Percentiles rank a stretch among this genome's conserved stretches.
Evolutionary conservation across 2,888 invertebrate species (phyloP).

Genomic region (Caenorhabditis sp.): DNA sequence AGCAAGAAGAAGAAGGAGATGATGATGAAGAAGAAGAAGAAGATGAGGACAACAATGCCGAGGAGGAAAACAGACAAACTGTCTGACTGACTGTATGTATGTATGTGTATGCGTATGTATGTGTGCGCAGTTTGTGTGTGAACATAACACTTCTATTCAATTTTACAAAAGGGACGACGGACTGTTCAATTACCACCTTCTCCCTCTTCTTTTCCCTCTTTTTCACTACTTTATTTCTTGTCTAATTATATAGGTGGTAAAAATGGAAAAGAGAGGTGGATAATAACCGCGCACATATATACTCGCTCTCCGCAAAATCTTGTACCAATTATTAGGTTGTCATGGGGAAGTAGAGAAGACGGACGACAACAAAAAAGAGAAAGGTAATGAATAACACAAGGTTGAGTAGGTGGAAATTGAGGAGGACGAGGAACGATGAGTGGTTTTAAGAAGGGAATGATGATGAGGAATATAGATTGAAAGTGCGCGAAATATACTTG

Average conservation of each 20-base stretch:
- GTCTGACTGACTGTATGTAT: background rate
- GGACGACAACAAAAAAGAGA: background rate
- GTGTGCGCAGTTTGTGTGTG: background rate
- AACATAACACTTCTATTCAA: background rate
- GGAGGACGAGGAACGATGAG: background rate
- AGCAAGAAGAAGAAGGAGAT: background rate
- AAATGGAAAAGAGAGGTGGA: background rate
- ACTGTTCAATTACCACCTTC: background rate
- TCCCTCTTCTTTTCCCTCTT: background rate
- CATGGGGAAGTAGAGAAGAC: background rate
- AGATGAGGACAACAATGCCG: background rate
- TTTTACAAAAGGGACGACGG: background rate
- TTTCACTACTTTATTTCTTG: background rate
- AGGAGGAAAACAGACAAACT: background rate
- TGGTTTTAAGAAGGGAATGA: background rate
- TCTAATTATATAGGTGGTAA: background rate
- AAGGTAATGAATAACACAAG: background rate
- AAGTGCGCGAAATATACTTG: background rate
- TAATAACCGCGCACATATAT: background rate
- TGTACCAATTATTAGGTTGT: constrained; percentile 1
- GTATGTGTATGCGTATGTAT: background rate
- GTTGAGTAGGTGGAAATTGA: constrained; percentile 1
- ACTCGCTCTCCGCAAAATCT: background rate
- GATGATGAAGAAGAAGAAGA: too few species aligned
- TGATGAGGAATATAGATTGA: background rate